A percentile compares a stretch with the other conserved stretches of the same genome.
Conservation (phyloP, 1,140 invertebrate species). For the Lordiphosa mommai region DNA sequence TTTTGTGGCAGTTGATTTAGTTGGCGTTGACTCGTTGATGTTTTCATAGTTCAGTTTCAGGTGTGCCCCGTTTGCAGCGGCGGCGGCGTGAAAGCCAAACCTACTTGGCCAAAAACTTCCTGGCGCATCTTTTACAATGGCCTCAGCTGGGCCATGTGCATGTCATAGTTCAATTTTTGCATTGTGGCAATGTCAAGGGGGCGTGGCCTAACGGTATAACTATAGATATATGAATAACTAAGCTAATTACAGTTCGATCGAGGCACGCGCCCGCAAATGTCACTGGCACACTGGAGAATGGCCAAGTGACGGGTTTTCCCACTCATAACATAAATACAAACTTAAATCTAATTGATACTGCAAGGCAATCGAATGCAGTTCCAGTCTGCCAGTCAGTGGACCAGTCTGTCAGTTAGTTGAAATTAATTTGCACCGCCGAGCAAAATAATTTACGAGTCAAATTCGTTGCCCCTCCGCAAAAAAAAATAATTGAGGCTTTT, state of each 20-base stretch:
- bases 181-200: conserved; percentile 28
- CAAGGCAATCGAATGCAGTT: conserved; percentile 27
- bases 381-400: conserved; percentile 8
- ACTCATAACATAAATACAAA: conserved; percentile 10
- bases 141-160: conserved; percentile 18
- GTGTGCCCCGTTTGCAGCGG: conserved; percentile 38
- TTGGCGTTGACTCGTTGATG: conserved; percentile 37
- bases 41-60: conserved; percentile 58
- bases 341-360: conserved; percentile 8
- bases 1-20: conserved; percentile 53
- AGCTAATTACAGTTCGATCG: conserved; percentile 45
- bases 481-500: conserved; percentile 21
- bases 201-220: conserved; percentile 26
- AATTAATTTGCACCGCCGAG: conserved; percentile 67
- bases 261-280: conserved; percentile 63
- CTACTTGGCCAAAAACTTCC: conserved; percentile 25
- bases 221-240: conserved; percentile 17
- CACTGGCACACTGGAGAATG: conserved; percentile 50
- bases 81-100: conserved; percentile 66
- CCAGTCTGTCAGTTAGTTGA: conserved; percentile 50
- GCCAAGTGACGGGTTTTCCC: conserved; percentile 35
- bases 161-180: conserved; percentile 56
- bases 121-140: conserved; percentile 59
- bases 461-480: background rate
- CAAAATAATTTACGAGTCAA: conserved; percentile 55